Evolutionary conservation across 1,140 invertebrate species (phyloP).

Genomic region (Apis dorsata): DNA sequence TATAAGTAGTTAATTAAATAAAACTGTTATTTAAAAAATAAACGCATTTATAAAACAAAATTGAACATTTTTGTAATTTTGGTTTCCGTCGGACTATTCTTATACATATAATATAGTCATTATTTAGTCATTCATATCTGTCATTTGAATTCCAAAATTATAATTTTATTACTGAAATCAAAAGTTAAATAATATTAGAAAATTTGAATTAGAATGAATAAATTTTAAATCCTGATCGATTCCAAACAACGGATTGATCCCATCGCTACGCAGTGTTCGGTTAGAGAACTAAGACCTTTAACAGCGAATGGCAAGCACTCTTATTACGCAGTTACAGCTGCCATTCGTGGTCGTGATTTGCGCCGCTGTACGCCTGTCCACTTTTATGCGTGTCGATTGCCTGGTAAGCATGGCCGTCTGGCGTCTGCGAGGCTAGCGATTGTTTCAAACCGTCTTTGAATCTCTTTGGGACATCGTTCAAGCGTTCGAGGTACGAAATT

Average conservation of each 20-base stretch:
- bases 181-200: too few species aligned
- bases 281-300: constrained; percentile 35
- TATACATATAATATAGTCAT: too few species aligned
- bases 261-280: constrained; percentile 29
- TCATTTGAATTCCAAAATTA: too few species aligned
- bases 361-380: constrained; percentile 41
- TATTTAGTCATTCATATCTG: too few species aligned
- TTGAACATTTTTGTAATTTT: not conserved
- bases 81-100: constrained; percentile 13
- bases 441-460: not conserved
- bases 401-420: not conserved
- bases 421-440: not conserved
- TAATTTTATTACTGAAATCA: too few species aligned
- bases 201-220: not conserved
- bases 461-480: not conserved
- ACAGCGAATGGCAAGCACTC: constrained; percentile 60
- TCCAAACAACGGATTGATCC: not conserved
- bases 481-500: not conserved
- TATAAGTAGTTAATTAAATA: too few species aligned
- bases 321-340: constrained; percentile 78
- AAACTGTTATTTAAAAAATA: too few species aligned
- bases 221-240: not conserved
- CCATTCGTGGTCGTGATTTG: constrained; percentile 74
- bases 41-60: too few species aligned
- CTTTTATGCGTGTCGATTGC: constrained; percentile 35